Base-by-base conservation (phyloP, 2,797 vertebrate species). In the Tangara arthus region DNA sequence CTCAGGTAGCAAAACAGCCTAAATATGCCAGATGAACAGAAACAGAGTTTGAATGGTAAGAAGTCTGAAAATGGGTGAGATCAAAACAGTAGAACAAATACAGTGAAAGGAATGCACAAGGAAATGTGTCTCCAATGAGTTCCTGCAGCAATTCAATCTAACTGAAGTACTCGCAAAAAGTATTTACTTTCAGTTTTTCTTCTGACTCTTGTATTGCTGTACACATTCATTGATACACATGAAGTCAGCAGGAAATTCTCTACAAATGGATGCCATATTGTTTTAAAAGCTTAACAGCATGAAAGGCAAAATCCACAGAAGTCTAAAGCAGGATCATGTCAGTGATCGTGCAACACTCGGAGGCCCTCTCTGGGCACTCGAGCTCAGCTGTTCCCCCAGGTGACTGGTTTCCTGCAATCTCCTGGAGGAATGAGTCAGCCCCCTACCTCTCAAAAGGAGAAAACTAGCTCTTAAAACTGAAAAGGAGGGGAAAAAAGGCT, bases 1-100 rank as follows among this genome's bases (percentile, higher is more conserved):
- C 64, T 83, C 84, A 92, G 69, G 61, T 69, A 88, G 21, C 42
- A 59, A 65, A 56, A 28, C 50, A 91, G 47, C 8, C 50, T 50
- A 75, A 96, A 91, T 65, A 92, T 30, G 37, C 21, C 42, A 94
- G 32, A 65, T 78, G 69, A 92, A 91, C 32, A 92, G 82, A 92
- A 89, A 91, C 20, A 73, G 10, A 85, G 37, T 63, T 93, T 76
- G 65, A 92, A 80, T 30, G 32, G 13, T 61, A 63, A 79, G 8
- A 19, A 82, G 34, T 37, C 30, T 1, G 4, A 82, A 93, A 92
- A 60, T 1, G 35, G 39, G 46, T 66, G 57, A 82, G 18, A 85
- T 17, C 28, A 87, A 76, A 87, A 44, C 0, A 0, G 5, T 4
- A 56, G 9, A 73, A 44, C 24, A 93, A 82, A 64, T 37, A 71